Evolutionary conservation across 2,797 vertebrate species (phyloP).

Genomic region (Agapornis canus): DNA sequence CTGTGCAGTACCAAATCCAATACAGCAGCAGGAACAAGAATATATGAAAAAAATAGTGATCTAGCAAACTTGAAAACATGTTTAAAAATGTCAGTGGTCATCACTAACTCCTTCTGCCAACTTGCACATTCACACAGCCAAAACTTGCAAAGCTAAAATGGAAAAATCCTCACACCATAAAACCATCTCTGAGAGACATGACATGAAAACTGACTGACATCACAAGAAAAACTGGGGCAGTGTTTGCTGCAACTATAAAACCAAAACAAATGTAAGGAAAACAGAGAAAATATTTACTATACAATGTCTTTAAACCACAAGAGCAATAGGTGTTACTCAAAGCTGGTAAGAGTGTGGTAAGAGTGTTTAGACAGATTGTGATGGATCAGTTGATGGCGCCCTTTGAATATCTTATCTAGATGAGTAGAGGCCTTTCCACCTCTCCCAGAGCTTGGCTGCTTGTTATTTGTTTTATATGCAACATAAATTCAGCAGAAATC

Average conservation of each 20-base stretch:
- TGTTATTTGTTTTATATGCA: conserved; percentile 6
- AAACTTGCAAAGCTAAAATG: background rate
- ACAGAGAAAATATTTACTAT: background rate
- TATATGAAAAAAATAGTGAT: background rate
- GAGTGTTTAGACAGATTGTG: background rate
- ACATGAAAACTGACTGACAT: background rate
- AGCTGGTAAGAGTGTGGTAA: background rate
- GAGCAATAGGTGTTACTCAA: background rate
- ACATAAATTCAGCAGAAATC: conserved; percentile 14
- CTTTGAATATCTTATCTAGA: background rate
- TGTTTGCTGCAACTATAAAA: background rate
- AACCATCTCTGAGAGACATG: background rate
- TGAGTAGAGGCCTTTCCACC: background rate
- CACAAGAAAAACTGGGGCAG: background rate
- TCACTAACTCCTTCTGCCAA: background rate
- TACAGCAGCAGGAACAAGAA: background rate
- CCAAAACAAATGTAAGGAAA: background rate
- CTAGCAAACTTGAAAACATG: background rate
- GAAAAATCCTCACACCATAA: background rate
- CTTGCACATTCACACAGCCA: background rate
- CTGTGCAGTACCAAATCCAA: background rate
- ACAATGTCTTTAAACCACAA: background rate
- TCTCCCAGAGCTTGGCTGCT: background rate
- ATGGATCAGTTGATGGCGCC: background rate
- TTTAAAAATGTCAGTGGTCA: background rate